Base-by-base conservation (phyloP, 2,113 vertebrate genomes). In the Heliornis fulica region DNA sequence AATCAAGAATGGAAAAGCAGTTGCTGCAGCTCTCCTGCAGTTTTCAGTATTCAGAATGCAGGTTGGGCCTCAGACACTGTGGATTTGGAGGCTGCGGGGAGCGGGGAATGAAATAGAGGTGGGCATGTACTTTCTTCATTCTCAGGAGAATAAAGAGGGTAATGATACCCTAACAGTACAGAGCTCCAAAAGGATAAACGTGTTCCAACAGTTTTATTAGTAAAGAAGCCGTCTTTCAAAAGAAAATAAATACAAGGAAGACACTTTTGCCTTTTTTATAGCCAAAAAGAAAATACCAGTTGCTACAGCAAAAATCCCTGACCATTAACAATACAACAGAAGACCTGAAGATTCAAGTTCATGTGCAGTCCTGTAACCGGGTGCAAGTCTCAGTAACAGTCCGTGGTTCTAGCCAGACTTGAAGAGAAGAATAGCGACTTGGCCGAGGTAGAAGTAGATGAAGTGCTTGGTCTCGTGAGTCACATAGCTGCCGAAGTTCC, bases 381-480 rank as follows among this genome's bases (percentile, higher is more conserved):
- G 71, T 87, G 89, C 97, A 90, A 96, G 91, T 94, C 91, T 94
- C 96, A 89, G 79, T 94, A 84, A 95, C 83, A 97, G 94, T 97
- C 90, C 77, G 0, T 45, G 91, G 63, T 72, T 96, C 97, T 98
- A 99, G 79, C 99, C 99, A 54, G 99, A 99, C 97, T 99, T 99
- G 97, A 99, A 99, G 43, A 99, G 98, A 96, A 99, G 98, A 95
- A 99, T 99, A 96, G 99, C 99, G 15, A 99, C 99, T 96, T 99
- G 99, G 97, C 99, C 99, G 97, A 99, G 98, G 98, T 99, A 99
- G 98, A 99, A 99, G 98, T 99, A 99, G 97, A 99, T 99, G 98
- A 99, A 99, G 98, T 99, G 99, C 97, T 99, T 99, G 94, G 99
- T 99, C 98, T 99, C 99, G 10, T 99, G 99, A 94, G 99, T 99